These are phyloP conservation scores for Protodeltote pygarga DNA, from an alignment of 2,888 invertebrate genomes.

Conservation along the genomic window DNA sequence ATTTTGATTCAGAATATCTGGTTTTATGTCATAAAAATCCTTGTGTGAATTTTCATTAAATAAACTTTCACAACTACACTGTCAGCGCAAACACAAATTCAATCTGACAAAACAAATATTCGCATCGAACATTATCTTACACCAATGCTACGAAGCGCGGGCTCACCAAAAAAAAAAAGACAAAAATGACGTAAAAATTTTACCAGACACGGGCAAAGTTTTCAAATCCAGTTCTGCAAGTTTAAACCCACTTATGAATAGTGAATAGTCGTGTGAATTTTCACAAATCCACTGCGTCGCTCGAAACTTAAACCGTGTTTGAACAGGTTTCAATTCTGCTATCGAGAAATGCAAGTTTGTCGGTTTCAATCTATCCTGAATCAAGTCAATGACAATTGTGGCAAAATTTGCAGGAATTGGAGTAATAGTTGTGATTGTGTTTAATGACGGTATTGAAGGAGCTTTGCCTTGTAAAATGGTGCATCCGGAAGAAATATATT, in stretches of 20 bases:
- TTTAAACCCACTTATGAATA: slow-evolving; percentile 57
- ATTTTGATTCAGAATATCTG: no score
- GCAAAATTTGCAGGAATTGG: slow-evolving; percentile 15
- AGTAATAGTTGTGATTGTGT: slow-evolving; percentile 6
- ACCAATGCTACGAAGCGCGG: no score
- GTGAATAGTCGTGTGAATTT: slow-evolving; percentile 52
- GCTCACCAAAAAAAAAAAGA: slow-evolving; percentile 16
- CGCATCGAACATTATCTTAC: no score
- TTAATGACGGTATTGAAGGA: no score
- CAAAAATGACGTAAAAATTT: slow-evolving; percentile 43
- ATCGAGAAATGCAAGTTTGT: slow-evolving; percentile 43
- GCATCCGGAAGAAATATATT: no score
- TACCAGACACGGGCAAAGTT: slow-evolving; percentile 45
- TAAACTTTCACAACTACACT: no score
- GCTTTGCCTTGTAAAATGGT: no score
- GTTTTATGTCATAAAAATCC: no score
- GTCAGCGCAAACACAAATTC: no score
- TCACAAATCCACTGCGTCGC: slow-evolving; percentile 49
- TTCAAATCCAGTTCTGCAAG: slow-evolving; percentile 52
- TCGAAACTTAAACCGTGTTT: slow-evolving; percentile 48
- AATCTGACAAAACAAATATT: no score
- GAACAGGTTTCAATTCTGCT: slow-evolving; percentile 49
- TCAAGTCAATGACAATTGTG: slow-evolving; percentile 41
- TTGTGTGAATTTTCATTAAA: no score
- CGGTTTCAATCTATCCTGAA: slow-evolving; percentile 40